These are phyloP conservation scores for Drosophila sordidapex DNA, from an alignment of 2,888 invertebrate genomes.

Conservation along the genomic window DNA sequence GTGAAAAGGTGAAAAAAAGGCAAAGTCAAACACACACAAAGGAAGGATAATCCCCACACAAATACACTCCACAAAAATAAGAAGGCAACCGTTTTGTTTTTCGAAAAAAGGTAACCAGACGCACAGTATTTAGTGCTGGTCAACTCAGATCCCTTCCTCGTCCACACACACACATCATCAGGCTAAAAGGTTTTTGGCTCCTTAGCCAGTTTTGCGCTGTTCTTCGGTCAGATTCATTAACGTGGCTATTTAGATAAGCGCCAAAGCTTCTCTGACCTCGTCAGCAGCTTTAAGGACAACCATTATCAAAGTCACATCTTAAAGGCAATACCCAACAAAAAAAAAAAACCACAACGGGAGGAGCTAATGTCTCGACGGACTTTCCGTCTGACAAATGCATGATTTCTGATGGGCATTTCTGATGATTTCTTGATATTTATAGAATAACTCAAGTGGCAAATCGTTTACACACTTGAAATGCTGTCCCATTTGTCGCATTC, in stretches of 20 bases:
- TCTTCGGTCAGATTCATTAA: constrained; percentile 79
- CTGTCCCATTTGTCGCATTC: constrained; percentile 72
- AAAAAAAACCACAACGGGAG: constrained; percentile 9
- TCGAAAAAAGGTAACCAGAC: constrained; percentile 60
- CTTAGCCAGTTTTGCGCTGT: constrained; percentile 73
- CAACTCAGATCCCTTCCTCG: constrained; percentile 5
- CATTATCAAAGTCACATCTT: constrained; percentile 53
- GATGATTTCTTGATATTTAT: constrained; percentile 80
- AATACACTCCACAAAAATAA: constrained; percentile 55
- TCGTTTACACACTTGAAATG: constrained; percentile 82
- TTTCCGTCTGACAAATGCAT: constrained; percentile 36
- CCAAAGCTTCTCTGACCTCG: constrained; percentile 40
- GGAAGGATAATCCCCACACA: constrained; percentile 74
- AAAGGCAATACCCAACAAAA: constrained; percentile 46
- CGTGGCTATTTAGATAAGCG: constrained; percentile 80
- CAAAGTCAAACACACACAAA: constrained; percentile 71
- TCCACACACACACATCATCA: constrained; percentile 29
- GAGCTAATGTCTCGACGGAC: background rate
- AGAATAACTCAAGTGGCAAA: constrained; percentile 83
- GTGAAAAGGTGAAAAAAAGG: constrained; percentile 60
- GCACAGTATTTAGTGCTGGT: constrained; percentile 68
- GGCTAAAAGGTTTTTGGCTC: constrained; percentile 70
- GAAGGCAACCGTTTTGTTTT: constrained; percentile 60
- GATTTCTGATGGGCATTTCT: constrained; percentile 46
- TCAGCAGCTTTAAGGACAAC: constrained; percentile 41